These are phyloP conservation scores for Marisa cornuarietis DNA, from an alignment of 1,140 invertebrate genomes.

Conservation along the genomic window DNA sequence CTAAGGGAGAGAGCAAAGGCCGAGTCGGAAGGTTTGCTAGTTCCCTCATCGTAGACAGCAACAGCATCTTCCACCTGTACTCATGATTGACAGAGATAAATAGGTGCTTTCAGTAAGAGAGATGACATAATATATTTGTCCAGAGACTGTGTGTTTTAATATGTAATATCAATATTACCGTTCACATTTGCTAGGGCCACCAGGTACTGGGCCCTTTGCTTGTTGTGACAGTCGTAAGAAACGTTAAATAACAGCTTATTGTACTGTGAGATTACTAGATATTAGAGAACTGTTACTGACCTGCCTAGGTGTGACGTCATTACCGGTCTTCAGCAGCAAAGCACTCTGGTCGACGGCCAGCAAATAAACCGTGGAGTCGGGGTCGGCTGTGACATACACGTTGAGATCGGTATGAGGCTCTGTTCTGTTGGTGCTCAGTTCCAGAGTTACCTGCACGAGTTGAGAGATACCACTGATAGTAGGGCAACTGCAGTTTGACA, in stretches of 20 bases:
- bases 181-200: no score
- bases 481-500: no score
- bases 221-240: no score
- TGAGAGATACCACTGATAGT: not conserved
- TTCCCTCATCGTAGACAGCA: slow-evolving; percentile 1
- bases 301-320: slow-evolving; percentile 72
- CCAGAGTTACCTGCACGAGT: slow-evolving; percentile 56
- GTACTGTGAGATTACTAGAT: no score
- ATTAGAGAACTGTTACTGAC: slow-evolving; percentile 38
- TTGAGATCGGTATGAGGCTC: slow-evolving; percentile 79
- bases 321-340: slow-evolving; percentile 75
- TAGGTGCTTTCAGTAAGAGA: no score
- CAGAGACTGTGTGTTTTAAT: no score
- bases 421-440: slow-evolving; percentile 66
- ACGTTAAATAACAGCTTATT: no score
- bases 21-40: not conserved
- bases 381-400: slow-evolving; percentile 79
- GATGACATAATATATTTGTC: no score
- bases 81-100: no score
- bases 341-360: slow-evolving; percentile 91
- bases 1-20: slow-evolving; percentile 21
- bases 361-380: slow-evolving; percentile 88
- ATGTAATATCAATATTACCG: no score
- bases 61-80: slow-evolving; percentile 10
- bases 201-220: no score